Percentiles rank a stretch among this genome's conserved stretches.
These are phyloP conservation scores for Augiades crinisus DNA, from an alignment of 2,888 invertebrate species.

Conservation along the genomic window DNA sequence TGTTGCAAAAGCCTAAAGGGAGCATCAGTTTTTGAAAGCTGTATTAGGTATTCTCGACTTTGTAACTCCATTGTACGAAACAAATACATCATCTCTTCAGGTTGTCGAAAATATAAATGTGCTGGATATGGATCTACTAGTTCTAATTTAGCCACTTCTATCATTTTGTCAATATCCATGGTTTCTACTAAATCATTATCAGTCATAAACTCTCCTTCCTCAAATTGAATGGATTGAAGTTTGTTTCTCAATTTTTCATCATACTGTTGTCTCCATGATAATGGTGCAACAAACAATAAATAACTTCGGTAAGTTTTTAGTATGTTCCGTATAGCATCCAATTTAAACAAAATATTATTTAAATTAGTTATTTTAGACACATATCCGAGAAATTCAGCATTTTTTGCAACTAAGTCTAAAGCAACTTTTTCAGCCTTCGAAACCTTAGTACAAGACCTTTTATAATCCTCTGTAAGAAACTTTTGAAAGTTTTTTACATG, in stretches of 20 bases:
- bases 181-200: slow-evolving; percentile 67
- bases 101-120: slow-evolving; percentile 54
- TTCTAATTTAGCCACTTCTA: slow-evolving; percentile 61
- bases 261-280: slow-evolving; percentile 64
- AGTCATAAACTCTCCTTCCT: slow-evolving; percentile 59
- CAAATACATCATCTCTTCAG: slow-evolving; percentile 64
- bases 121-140: slow-evolving; percentile 54
- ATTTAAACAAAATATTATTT: slow-evolving; percentile 67
- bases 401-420: slow-evolving; percentile 54
- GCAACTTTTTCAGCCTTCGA: slow-evolving; percentile 57
- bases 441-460: slow-evolving; percentile 62
- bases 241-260: slow-evolving; percentile 60
- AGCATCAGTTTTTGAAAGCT: slow-evolving; percentile 61
- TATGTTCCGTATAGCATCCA: slow-evolving; percentile 63
- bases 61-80: slow-evolving; percentile 73
- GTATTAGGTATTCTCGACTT: slow-evolving; percentile 69
- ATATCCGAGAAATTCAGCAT: slow-evolving; percentile 59
- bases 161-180: slow-evolving; percentile 65
- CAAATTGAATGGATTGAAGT: slow-evolving; percentile 64
- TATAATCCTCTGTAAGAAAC: slow-evolving; percentile 73
- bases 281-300: slow-evolving; percentile 66
- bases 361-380: slow-evolving; percentile 56
- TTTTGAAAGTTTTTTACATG: slow-evolving; percentile 70
- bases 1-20: slow-evolving; percentile 56
- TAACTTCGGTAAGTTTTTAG: slow-evolving; percentile 67